phyloP scores from a whole-genome alignment of 2,113 vertebrate genomes.

The Pedionomus torquatus region DNA sequence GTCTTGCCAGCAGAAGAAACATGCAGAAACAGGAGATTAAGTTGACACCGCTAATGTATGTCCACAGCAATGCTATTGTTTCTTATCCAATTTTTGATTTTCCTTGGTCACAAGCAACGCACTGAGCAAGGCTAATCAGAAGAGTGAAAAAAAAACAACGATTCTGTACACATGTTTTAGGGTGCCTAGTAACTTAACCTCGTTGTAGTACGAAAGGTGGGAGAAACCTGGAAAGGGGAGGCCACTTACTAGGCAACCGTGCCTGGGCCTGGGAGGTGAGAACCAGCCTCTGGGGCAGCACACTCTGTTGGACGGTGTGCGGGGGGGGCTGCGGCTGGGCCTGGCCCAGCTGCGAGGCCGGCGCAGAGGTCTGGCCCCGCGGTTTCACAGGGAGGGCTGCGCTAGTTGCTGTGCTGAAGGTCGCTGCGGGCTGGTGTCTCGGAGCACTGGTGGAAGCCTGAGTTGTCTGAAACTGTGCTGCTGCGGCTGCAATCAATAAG shows the following conservation, averaged over 20 bases:
- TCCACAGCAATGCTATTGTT: conserved; percentile 74
- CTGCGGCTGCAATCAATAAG: conserved; percentile 89
- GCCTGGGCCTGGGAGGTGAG: conserved; percentile 98
- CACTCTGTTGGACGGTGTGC: conserved; percentile 84
- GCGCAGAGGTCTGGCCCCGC: conserved; percentile 75
- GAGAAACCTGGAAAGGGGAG: conserved; percentile 74
- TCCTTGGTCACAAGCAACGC: conserved; percentile 57
- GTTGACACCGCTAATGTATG: conserved; percentile 76
- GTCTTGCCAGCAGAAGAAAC: conserved; percentile 76
- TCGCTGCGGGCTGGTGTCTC: conserved; percentile 85
- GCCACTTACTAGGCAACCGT: conserved; percentile 99
- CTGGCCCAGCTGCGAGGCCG: conserved; percentile 78
- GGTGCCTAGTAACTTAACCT: conserved; percentile 71
- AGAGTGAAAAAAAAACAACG: conserved; percentile 73
- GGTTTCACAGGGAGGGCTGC: conserved; percentile 81
- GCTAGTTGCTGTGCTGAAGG: conserved; percentile 81
- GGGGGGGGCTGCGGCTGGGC: conserved; percentile 83
- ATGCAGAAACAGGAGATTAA: conserved; percentile 83
- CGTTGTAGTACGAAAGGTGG: conserved; percentile 67
- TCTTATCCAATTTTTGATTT: conserved; percentile 70
- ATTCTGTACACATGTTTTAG: conserved; percentile 72
- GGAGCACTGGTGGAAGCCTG: conserved; percentile 84
- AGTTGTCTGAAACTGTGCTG: conserved; percentile 86
- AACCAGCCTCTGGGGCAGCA: conserved; percentile 94
- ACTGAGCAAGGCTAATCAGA: conserved; percentile 68